Evolutionary conservation across 2,113 vertebrate species (phyloP), one percentile per base, ranked within the genome.

Genomic region (Grammatotria lemairii): DNA sequence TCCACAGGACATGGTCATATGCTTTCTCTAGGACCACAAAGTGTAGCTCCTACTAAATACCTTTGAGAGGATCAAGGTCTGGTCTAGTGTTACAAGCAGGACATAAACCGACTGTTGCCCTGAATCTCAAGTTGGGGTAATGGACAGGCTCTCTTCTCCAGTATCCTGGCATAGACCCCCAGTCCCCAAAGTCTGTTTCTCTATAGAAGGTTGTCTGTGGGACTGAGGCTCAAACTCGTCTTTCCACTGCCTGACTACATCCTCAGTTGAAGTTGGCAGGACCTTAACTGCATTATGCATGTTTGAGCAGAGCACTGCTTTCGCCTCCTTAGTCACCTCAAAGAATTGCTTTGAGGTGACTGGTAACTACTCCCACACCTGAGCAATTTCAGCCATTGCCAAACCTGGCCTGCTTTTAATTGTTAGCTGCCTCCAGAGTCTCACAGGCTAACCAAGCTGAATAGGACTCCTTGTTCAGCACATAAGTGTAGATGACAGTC

Each of bases 221-320:
- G 63, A 68, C 33, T 2, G 11, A 68, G 19, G 19, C 13, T 68
- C 63, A 68, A 65, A 68, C 33, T 68, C 19, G 0, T 68, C 33
- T 68, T 68, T 68, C 33, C 11, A 21, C 19, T 13, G 19, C 7
- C 19, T 8, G 19, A 68, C 33, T 68, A 1, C 38, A 38, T 68
- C 60, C 60, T 65, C 3, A 65, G 60, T 8, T 5, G 60, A 21
- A 38, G 60, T 38, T 65, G 19, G 19, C 60, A 38, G 31, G 17
- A 65, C 4, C 19, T 13, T 1, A 38, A 65, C 60, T 12, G 6
- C 33, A 65, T 38, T 38, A 65, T 21, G 28, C 19, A 0, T 0
- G 33, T 65, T n/a, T 65, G 60, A 65, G 33, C 10, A 68, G 33
- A 68, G 19, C 33, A 68, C 1, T 68, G 63, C 33, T 40, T 1